Conservation (phyloP, 2,113 vertebrate species). For the Arizona elegans region DNA sequence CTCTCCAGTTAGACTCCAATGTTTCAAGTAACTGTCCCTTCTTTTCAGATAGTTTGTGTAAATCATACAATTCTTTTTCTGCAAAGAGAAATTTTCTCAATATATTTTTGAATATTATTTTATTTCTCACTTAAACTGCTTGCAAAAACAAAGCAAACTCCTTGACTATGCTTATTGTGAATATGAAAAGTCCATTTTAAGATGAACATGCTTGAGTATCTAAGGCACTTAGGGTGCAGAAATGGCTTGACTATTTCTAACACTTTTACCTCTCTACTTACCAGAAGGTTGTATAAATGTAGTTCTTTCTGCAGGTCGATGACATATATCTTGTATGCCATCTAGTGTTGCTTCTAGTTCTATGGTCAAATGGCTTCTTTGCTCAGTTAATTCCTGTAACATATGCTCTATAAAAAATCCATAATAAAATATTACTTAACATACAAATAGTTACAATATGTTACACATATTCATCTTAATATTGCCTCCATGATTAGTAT, state of each 20-base stretch:
- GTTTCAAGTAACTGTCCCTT: background rate
- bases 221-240: background rate
- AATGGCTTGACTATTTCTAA: background rate
- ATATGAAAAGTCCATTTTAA: background rate
- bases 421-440: background rate
- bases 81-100: background rate
- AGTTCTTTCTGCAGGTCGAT: background rate
- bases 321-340: background rate
- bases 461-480: background rate
- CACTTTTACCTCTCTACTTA: background rate
- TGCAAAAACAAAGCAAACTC: background rate
- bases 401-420: background rate
- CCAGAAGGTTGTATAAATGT: background rate
- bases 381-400: background rate
- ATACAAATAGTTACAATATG: background rate
- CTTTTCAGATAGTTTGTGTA: background rate
- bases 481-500: background rate
- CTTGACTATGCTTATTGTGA: background rate
- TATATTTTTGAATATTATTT: background rate
- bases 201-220: background rate
- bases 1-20: background rate
- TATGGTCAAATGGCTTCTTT: background rate
- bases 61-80: constrained; percentile 3
- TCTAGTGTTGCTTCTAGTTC: background rate
- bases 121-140: background rate